Evolutionary conservation across 2,113 vertebrate genomes (phyloP), one percentile per base, ranked within the genome.

Genomic region (Xiphorhynchus elegans): DNA sequence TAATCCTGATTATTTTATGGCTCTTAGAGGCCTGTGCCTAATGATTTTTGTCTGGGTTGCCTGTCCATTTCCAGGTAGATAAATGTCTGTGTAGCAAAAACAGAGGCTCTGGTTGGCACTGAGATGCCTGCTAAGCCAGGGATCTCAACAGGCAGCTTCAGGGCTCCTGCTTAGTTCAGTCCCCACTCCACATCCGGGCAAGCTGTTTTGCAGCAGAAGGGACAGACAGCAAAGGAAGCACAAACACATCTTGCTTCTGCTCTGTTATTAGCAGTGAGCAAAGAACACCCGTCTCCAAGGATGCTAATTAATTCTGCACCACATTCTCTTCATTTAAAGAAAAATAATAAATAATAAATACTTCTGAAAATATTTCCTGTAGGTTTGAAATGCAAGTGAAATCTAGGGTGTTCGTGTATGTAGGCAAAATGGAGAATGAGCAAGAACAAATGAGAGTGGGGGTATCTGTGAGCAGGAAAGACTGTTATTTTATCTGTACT

Each of bases 401-500:
- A 73, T 63, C 42, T 69, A 62, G 31, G 35, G 23, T 67, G 53
- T 67, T 84, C 3, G 1, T 56, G 13, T 15, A 35, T 31, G 2
- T 60, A 26, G 60, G 40, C 40, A 87, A 82, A 79, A 67, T 15
- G 39, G 50, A 84, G 46, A 77, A 62, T 28, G 72, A 90, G 26
- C 28, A 68, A 52, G 29, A 93, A 50, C 50, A 50, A 84, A 68
- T 60, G 13, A 82, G 29, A 67, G 12, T 1, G 1, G 15, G 21
- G 26, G 9, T 80, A n/a, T 42, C 24, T 24, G 19, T 55, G n/a
- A 90, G 25, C 67, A 83, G 70, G 52, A 81, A 49, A 81, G 15
- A 46, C 18, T 90, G 80, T 93, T 96, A 75, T 96, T 96, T 95
- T 94, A 90, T 90, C 75, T 86, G 77, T 96, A 96, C 55, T 77